Evolutionary conservation across 2,113 vertebrate species (phyloP), one percentile per base, ranked within the genome.

Genomic region (Paramisgurnus dabryanus): DNA sequence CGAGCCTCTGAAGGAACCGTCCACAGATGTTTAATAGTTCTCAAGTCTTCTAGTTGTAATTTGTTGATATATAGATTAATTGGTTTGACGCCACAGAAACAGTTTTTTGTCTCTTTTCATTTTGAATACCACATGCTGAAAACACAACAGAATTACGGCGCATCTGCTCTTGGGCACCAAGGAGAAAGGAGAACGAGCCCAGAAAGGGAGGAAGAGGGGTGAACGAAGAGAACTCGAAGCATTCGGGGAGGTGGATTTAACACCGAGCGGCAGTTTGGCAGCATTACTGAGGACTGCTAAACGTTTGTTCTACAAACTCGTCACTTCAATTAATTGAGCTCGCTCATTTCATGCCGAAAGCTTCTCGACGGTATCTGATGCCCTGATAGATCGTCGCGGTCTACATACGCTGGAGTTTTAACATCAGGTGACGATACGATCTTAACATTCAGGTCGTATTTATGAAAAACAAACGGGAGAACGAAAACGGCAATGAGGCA

Each of bases 91-190:
- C 91, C 91, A 92, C 92, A 86, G 74, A 92, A 92, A 91, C 85
- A 79, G 86, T 90, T 89, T 83, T 81, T 78, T 18, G 85, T 90
- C 86, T 92, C 87, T 90, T 91, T 89, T 91, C 89, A 76, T 82
- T 90, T 83, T 92, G 88, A 93, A 92, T 92, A 93, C 92, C 92
- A 93, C 93, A 94, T 94, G 93, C 92, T 93, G 91, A 89, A 92
- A 90, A 93, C 91, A 92, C 89, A 88, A 89, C 91, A 91, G 89
- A 91, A 90, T 88, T 70, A 88, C 83, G 85, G 90, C 64, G 90
- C 87, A 68, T 89, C 80, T 40, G 87, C 88, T 88, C 85, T 89
- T 83, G 83, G 84, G 89, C 88, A 88, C 87, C 87, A 79, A 78
- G 86, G 90, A 87, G 49, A 82, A 75, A 66, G 74, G 71, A 83